Evolutionary conservation across 1,140 invertebrate species (phyloP), one percentile per base, ranked within the genome.

Genomic region (Contarinia nasturtii): DNA sequence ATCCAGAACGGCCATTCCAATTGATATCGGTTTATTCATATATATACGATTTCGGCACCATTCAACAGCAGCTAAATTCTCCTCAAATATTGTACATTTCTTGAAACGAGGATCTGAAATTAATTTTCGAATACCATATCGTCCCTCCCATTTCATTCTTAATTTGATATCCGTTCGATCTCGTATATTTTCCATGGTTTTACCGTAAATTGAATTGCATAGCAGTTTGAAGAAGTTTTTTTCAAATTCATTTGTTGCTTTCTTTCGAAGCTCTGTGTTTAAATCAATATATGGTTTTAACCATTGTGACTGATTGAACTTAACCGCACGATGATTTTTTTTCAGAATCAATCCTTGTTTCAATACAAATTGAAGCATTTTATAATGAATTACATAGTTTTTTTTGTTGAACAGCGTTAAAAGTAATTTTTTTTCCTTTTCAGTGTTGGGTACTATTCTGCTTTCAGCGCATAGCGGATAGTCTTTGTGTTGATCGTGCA

Each of bases 401-500:
- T 53, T 50, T 60, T 61, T 63, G 44, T 59, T 43, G 44, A 53
- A 38, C 18, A 67, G 53, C 48, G 58, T 65, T 19, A 57, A 46
- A 37, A 67, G 48, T 47, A 66, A 52, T 57, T 65, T 64, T 33
- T 3, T 10, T 18, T 52, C 10, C 54, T 60, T 57, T 27, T 43
- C 43, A 46, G 48, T 42, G 22, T 42, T 45, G n/a, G 47, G 19
- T 33, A 17, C 40, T 45, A 56, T 55, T n/a, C n/a, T n/a, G 38
- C 57, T 58, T 53, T 69, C 61, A 10, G 64, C 54, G 49, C 63
- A 64, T 49, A 71, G 64, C 20, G 69, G 70, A 34, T 70, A 66
- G 51, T 70, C 64, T 49, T 59, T 65, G 56, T 75, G 69, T 2
- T 15, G 17, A 54, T 74, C 60, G 57, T 75, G 73, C 11, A 74